phyloP scores from a whole-genome alignment of 1,140 invertebrate genomes.

The Mycetomoellerius zeteki region DNA sequence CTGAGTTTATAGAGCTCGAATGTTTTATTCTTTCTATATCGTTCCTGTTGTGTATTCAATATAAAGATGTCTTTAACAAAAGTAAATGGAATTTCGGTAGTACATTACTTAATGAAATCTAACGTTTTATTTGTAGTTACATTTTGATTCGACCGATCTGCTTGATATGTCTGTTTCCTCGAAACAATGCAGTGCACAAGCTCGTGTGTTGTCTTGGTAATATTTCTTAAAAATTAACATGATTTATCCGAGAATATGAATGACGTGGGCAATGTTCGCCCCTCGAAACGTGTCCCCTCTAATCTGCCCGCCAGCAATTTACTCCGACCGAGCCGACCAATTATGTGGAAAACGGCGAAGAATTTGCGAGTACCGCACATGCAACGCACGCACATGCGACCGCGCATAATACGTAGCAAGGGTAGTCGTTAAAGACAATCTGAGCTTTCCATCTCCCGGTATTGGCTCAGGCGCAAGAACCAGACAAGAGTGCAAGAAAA shows the following conservation, averaged over 20 bases:
- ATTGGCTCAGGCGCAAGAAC: background rate
- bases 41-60: background rate
- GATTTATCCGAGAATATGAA: constrained; percentile 76
- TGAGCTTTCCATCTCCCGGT: constrained; percentile 41
- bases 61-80: constrained; percentile 44
- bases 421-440: constrained; percentile 74
- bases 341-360: constrained; percentile 74
- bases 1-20: constrained; percentile 19
- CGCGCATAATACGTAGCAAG: background rate
- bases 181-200: background rate
- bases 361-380: constrained; percentile 70
- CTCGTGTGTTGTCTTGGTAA: constrained; percentile 13
- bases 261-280: constrained; percentile 27
- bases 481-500: constrained; percentile 58
- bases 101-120: constrained; percentile 22
- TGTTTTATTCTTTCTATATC: constrained; percentile 29
- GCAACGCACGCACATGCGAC: constrained; percentile 45
- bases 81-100: constrained; percentile 33
- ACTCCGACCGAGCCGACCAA: constrained; percentile 58
- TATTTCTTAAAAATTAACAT: constrained; percentile 56
- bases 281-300: constrained; percentile 75
- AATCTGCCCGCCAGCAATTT: constrained; percentile 79
- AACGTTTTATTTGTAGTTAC: constrained; percentile 6
- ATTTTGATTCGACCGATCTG: background rate
- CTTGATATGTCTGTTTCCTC: background rate